Conservation (phyloP, 2,113 vertebrate genomes). For the Nothoprocta pentlandii region DNA sequence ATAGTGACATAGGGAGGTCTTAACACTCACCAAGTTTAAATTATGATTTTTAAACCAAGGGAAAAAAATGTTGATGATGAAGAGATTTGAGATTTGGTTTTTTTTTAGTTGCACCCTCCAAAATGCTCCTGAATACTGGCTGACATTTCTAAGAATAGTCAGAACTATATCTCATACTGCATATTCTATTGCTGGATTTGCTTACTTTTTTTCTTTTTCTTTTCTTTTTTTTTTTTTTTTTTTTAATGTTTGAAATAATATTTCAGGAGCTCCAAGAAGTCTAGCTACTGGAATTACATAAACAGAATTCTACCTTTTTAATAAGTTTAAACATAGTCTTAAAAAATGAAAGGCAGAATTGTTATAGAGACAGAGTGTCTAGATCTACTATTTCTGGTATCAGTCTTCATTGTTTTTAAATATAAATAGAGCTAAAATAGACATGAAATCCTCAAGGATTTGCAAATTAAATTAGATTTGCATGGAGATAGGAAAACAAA, state of each 20-base stretch:
- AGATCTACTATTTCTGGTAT: background rate
- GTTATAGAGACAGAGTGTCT: background rate
- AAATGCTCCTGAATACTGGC: background rate
- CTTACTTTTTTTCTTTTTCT: background rate
- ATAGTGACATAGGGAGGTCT: background rate
- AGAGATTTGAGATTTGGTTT: background rate
- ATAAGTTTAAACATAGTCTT: background rate
- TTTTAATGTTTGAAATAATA: background rate
- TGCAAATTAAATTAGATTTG: constrained; percentile 4
- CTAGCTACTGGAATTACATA: background rate
- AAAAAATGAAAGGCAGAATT: constrained; percentile 3
- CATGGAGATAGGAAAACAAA: background rate
- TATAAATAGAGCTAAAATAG: constrained; percentile 36
- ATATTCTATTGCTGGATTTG: background rate
- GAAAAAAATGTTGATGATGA: background rate
- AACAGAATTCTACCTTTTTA: background rate
- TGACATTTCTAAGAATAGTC: background rate
- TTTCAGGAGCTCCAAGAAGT: background rate
- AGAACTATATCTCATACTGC: background rate
- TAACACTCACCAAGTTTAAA: background rate
- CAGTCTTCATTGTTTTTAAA: constrained; percentile 10
- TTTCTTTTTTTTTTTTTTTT: background rate
- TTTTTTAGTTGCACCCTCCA: background rate
- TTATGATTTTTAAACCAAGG: background rate
- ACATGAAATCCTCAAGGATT: background rate